Evolutionary conservation across 2,888 invertebrate genomes (phyloP).

Genomic region (Ommatoiulus sabulosus): DNA sequence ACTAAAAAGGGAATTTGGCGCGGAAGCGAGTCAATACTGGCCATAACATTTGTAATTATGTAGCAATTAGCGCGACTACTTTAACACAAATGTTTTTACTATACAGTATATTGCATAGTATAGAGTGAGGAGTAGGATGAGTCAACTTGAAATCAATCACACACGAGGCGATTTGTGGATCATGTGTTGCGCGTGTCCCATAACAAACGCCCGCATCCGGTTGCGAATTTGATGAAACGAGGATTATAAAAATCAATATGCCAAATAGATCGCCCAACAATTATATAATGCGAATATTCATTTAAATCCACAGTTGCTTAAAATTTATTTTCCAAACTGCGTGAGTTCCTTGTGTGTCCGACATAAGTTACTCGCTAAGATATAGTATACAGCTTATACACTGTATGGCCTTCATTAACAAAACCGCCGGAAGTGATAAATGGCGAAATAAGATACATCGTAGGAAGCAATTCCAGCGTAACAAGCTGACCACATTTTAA

Average conservation of each 20-base stretch:
- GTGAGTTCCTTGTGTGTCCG: no score
- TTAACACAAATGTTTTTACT: background rate
- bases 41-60: background rate
- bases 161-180: background rate
- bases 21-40: background rate
- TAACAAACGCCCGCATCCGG: no score
- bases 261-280: no score
- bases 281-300: no score
- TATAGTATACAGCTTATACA: no score
- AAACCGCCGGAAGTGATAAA: background rate
- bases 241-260: no score
- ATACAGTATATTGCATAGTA: background rate
- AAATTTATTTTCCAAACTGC: no score
- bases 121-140: background rate
- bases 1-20: background rate
- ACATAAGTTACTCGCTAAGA: no score
- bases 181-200: no score
- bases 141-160: background rate
- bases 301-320: no score
- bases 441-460: background rate
- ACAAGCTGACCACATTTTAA: background rate
- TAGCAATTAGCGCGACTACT: background rate
- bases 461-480: background rate
- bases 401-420: background rate
- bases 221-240: no score